Base-by-base conservation (phyloP, 2,797 vertebrate genomes). In the Tangara arthus region DNA sequence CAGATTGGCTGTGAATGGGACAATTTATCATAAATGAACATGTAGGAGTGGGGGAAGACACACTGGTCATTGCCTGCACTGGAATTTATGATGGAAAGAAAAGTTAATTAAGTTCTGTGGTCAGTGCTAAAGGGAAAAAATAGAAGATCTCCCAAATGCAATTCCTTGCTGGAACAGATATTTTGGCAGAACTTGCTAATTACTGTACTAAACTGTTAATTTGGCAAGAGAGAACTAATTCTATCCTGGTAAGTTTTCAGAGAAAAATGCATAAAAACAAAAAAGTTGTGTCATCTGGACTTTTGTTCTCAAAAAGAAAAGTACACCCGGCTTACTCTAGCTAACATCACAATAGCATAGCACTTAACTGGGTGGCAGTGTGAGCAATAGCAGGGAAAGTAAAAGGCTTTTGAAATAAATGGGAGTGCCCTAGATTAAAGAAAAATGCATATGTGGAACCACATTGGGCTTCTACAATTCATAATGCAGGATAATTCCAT, bases 101-200 rank as follows among this genome's bases (percentile, higher is more conserved):
- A 97, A 97, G 97, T 97, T 97, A 98, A 98, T 98, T 98, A 98
- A 97, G 96, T 97, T 96, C 93, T 92, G 89, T 91, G 95, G 92
- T 97, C 95, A 94, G 82, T 89, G 95, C 96, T 96, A 96, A 95
- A 91, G 94, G 97, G 96, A 90, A 89, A 92, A 95, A 96, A 96
- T 47, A 95, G 88, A 93, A 92, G 82, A 94, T 75, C 41, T 95
- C 96, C 87, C 95, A 95, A 96, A 97, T 23, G 78, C 64, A 97
- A 39, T 59, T 77, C 84, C 93, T 97, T 96, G 94, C 94, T 97
- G 94, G 71, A 95, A 92, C 78, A 86, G 92, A 82, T 95, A 96
- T 95, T 96, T 97, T 94, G 95, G 93, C 87, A 93, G 92, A 97
- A 97, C 77, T 95, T 93, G 75, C 92, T 97, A 97, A 98, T 98